A percentile compares a stretch with the other conserved stretches of the same genome.
Conservation (phyloP, 1,140 invertebrate species). For the Drosophila virilis region DNA sequence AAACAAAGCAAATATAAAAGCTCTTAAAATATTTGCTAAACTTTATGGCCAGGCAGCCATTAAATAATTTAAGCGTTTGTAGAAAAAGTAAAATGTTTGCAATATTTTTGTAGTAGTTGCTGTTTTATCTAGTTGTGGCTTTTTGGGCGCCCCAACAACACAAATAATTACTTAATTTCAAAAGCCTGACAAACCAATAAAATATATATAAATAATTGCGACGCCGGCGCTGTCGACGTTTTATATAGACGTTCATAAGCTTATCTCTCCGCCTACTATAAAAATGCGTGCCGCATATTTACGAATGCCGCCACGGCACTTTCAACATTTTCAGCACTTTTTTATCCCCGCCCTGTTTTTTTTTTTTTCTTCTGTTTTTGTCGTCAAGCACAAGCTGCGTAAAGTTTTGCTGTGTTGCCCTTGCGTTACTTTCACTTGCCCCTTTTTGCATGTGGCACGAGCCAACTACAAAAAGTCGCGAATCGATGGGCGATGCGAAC, state of each 20-base stretch:
- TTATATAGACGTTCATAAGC: constrained; percentile 74
- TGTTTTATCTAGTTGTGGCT: constrained; percentile 23
- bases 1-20: constrained; percentile 21
- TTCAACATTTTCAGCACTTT: constrained; percentile 72
- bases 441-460: constrained; percentile 46
- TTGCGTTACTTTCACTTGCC: constrained; percentile 41
- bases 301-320: constrained; percentile 65
- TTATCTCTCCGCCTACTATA: constrained; percentile 54
- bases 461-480: constrained; percentile 51
- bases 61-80: constrained; percentile 55
- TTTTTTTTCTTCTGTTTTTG: constrained; percentile 27
- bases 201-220: constrained; percentile 42
- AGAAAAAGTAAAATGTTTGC: constrained; percentile 48
- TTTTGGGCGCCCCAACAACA: constrained; percentile 58
- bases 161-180: constrained; percentile 81
- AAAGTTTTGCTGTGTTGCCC: constrained; percentile 55
- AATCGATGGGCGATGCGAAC: constrained; percentile 57
- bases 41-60: constrained; percentile 29
- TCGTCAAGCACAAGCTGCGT: constrained; percentile 58
- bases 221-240: constrained; percentile 43
- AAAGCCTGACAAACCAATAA: constrained; percentile 15
- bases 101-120: constrained; percentile 21
- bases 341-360: constrained; percentile 6
- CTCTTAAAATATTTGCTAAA: constrained; percentile 23
- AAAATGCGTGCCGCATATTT: constrained; percentile 68